Conservation (phyloP, 1,140 invertebrate species). For the Aphaenogaster floridana region DNA sequence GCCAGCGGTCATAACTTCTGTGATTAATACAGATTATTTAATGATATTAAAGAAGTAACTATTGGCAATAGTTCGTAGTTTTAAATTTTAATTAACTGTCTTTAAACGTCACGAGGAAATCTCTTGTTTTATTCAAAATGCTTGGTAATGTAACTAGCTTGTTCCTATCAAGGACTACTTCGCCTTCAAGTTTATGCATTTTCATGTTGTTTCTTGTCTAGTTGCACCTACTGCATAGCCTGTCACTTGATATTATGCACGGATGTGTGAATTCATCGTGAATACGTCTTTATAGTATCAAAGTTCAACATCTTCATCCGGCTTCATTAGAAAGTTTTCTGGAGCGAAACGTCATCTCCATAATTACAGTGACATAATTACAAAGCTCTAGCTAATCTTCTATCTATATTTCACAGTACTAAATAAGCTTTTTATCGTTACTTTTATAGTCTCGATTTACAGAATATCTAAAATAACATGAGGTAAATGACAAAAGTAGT, state of each 20-base stretch:
- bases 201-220: not conserved
- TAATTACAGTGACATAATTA: conserved; percentile 40
- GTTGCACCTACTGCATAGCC: not conserved
- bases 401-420: not conserved
- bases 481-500: not conserved
- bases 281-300: conserved; percentile 30
- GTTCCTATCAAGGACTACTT: conserved; percentile 11
- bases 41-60: conserved; percentile 4
- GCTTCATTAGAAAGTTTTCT: conserved; percentile 54
- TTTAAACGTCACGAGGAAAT: conserved; percentile 8
- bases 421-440: conserved; percentile 30
- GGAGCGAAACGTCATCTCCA: not conserved
- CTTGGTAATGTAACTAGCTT: not conserved
- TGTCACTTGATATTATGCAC: conserved; percentile 21
- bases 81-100: not conserved
- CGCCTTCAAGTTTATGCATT: not conserved
- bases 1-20: not conserved
- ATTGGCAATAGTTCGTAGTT: not conserved
- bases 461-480: not conserved
- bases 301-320: conserved; percentile 46
- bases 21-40: conserved; percentile 11
- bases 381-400: conserved; percentile 28
- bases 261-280: conserved; percentile 5
- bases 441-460: not conserved
- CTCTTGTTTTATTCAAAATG: not conserved